A percentile compares a stretch with the other conserved stretches of the same genome.
phyloP scores from a whole-genome alignment of 2,797 vertebrate genomes.

The Mycteria americana region DNA sequence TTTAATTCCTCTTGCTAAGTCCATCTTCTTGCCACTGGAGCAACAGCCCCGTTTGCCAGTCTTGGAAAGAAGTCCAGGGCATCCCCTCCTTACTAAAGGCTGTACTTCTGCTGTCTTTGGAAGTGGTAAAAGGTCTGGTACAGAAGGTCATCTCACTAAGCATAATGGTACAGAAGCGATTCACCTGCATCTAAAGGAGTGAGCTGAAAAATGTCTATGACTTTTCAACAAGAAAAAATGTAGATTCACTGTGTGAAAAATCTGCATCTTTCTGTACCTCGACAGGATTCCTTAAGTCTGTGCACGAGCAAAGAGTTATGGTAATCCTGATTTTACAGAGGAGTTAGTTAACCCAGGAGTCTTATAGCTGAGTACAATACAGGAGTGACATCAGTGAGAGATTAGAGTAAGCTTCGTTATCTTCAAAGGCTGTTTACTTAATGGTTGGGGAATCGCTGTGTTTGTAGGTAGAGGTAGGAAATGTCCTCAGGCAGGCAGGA shows the following conservation, averaged over 20 bases:
- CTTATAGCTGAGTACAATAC: constrained; percentile 7
- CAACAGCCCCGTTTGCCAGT: not conserved
- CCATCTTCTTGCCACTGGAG: not conserved
- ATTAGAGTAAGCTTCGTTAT: constrained; percentile 46
- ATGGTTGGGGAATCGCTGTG: not conserved
- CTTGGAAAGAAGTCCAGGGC: not conserved
- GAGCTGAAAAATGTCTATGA: not conserved
- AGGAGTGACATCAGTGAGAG: constrained; percentile 28
- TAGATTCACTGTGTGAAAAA: not conserved
- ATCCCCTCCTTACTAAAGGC: not conserved
- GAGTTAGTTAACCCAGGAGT: constrained; percentile 4
- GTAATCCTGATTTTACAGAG: not conserved
- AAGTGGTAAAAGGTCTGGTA: not conserved
- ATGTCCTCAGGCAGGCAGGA: constrained; percentile 24
- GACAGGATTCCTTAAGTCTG: not conserved
- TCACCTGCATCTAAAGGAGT: not conserved
- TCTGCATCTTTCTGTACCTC: not conserved
- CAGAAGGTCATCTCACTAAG: not conserved
- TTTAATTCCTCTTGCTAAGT: not conserved
- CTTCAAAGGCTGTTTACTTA: constrained; percentile 60
- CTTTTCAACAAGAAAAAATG: not conserved
- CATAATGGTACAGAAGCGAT: not conserved
- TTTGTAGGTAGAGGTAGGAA: constrained; percentile 37
- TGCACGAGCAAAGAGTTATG: not conserved
- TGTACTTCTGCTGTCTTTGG: not conserved